Evolutionary conservation across 1,140 invertebrate genomes (phyloP).

Genomic region (Chironomus striatipennis): DNA sequence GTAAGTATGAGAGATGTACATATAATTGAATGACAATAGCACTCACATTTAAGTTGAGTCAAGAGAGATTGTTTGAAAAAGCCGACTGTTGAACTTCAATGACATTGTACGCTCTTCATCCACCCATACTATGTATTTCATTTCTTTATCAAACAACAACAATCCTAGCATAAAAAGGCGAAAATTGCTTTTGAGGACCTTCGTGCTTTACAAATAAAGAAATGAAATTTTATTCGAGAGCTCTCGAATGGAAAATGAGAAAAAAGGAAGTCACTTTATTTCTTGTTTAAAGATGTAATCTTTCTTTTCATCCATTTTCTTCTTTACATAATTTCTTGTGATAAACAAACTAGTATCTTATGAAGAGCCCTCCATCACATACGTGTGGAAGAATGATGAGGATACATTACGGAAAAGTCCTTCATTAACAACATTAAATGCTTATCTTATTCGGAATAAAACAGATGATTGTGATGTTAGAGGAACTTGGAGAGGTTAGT

Average conservation of each 20-base stretch:
- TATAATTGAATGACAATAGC: neutral
- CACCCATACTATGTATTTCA: neutral
- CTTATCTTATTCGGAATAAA: constrained; percentile 85
- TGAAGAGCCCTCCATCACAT: constrained; percentile 76
- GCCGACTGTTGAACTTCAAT: neutral
- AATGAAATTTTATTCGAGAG: neutral
- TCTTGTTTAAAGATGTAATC: neutral
- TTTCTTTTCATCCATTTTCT: neutral
- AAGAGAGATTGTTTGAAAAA: no score
- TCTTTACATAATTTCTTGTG: constrained; percentile 3
- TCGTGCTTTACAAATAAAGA: neutral
- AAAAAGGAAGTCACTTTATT: neutral
- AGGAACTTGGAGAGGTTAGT: constrained; percentile 82
- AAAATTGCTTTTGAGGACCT: neutral
- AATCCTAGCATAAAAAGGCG: neutral
- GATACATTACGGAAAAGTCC: constrained; percentile 77
- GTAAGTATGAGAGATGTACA: constrained; percentile 54
- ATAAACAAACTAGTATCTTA: constrained; percentile 62
- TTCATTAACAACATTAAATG: constrained; percentile 78
- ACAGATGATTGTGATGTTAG: constrained; percentile 76
- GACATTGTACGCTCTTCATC: neutral
- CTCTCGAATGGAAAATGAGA: neutral
- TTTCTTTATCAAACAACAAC: neutral
- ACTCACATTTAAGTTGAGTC: neutral
- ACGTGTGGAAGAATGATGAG: constrained; percentile 86